Evolutionary conservation across 2,797 vertebrate species (phyloP).

Genomic region (Sphaeramia orbicularis): DNA sequence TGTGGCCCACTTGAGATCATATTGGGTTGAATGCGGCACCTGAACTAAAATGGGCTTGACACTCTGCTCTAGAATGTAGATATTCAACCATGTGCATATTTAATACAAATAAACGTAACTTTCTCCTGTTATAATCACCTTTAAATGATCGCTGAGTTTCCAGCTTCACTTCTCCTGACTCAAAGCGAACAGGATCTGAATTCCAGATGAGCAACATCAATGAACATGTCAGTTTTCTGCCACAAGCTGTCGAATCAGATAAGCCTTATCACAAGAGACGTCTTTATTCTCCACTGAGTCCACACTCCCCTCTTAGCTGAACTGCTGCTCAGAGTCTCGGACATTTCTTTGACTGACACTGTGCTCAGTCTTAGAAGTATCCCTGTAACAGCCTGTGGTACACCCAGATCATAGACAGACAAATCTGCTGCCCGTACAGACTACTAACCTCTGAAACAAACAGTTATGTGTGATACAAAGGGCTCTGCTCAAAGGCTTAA

Average conservation of each 20-base stretch:
- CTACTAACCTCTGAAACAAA: slow-evolving; percentile 23
- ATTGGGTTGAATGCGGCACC: too few species aligned
- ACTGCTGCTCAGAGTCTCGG: background rate
- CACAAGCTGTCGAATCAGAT: slow-evolving; percentile 16
- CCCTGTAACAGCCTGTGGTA: background rate
- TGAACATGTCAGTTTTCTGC: slow-evolving; percentile 4
- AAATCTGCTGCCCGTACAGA: background rate
- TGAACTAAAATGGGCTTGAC: too few species aligned
- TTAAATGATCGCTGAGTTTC: slow-evolving; percentile 16
- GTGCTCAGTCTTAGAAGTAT: too few species aligned
- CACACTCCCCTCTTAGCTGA: background rate
- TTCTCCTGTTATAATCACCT: slow-evolving; percentile 8
- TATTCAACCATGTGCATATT: background rate
- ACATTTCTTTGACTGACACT: too few species aligned
- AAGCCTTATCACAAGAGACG: slow-evolving; percentile 3
- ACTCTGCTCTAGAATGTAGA: background rate
- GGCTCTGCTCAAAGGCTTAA: slow-evolving; percentile 53
- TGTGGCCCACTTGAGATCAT: too few species aligned
- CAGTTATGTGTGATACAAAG: slow-evolving; percentile 9
- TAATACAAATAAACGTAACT: background rate
- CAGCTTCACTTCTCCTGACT: background rate
- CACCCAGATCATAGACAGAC: background rate
- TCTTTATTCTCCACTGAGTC: slow-evolving; percentile 10
- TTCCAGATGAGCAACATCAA: slow-evolving; percentile 8
- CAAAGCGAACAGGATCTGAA: slow-evolving; percentile 10